A percentile compares a stretch with the other conserved stretches of the same genome.
Conservation (phyloP, 2,888 invertebrate genomes). For the Harpalus rufipes region DNA sequence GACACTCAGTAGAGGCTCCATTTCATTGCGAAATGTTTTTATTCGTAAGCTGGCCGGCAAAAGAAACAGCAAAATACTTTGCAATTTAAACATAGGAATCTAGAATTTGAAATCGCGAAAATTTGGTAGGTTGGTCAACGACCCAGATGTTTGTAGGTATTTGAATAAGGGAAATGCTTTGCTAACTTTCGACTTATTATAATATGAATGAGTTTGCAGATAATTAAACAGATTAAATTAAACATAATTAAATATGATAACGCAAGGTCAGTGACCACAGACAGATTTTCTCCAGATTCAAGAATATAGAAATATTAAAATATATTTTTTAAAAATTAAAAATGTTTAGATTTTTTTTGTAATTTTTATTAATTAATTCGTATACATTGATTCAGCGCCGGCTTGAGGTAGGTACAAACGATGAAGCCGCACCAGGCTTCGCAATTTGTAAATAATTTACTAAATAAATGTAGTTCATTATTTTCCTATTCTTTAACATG, state of each 20-base stretch:
- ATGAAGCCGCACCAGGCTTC: no score
- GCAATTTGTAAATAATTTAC: no score
- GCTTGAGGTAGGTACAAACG: no score
- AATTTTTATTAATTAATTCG: no score
- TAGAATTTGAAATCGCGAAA: neutral
- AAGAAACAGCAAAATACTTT: neutral
- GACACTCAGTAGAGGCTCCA: slow-evolving; percentile 30
- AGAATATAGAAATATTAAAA: no score
- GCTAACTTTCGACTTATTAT: slow-evolving; percentile 16
- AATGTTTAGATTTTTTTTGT: no score
- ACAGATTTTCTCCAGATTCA: no score
- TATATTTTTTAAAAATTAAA: no score
- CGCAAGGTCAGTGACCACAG: neutral
- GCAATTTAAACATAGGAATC: neutral
- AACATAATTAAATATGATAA: slow-evolving; percentile 11
- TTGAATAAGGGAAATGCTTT: slow-evolving; percentile 8
- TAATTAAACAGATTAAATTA: slow-evolving; percentile 23
- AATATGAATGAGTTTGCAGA: slow-evolving; percentile 12
- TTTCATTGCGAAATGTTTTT: slow-evolving; percentile 15
- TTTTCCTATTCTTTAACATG: no score
- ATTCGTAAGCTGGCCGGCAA: neutral
- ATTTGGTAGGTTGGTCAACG: neutral
- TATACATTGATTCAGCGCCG: no score
- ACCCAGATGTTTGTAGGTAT: neutral
- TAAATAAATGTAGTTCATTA: no score